Base-by-base conservation (phyloP, 1,140 invertebrate genomes). In the Magallana angulata region DNA sequence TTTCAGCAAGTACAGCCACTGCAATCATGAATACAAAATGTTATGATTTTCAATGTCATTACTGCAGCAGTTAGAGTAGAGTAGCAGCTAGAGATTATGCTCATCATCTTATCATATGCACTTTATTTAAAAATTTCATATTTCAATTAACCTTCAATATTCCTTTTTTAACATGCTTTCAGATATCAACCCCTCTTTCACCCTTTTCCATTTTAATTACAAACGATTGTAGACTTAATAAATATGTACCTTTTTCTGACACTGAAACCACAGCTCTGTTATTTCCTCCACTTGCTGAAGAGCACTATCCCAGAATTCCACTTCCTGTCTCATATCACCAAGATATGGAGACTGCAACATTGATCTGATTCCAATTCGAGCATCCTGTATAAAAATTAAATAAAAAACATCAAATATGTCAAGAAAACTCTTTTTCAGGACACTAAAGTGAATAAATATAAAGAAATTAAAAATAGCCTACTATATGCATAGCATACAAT, bases 1-100 rank as follows among this genome's bases (percentile, higher is more conserved):
- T 89, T 95, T 94, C 90, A 94, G 86, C 48, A 95, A 87, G 71
- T 94, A 95, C 81, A 94, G 85, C 94, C 94, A 95, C 94, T 95
- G 90, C 80, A 92, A 91, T 36, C 87, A 90, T 36, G 88, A 80
- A 64, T 64, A 5, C 14, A 48, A 48, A 64, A 64, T 64, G 7
- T 3, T 5, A 3, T 64, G 62, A 64, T 64, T 16, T 64, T 18
- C 1, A 14, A 48, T 48, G 0, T 48, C 36, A 48, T 0, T 48
- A 3, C 36, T 48, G 36, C 36, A 48, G 36, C 36, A 36, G 1
- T 5, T 36, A 36, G 4, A 36, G 36, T 36, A 36, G 24, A 24
- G 24, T 24, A 36, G 36, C 36, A 36, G 1, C 36, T 36, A 36
- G 4, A 36, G 36, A 36, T 48, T 48, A 48, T 48, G 36, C 36